Evolutionary conservation across 2,797 vertebrate genomes (phyloP), one percentile per base, ranked within the genome.

Genomic region (Aphelocoma californica): DNA sequence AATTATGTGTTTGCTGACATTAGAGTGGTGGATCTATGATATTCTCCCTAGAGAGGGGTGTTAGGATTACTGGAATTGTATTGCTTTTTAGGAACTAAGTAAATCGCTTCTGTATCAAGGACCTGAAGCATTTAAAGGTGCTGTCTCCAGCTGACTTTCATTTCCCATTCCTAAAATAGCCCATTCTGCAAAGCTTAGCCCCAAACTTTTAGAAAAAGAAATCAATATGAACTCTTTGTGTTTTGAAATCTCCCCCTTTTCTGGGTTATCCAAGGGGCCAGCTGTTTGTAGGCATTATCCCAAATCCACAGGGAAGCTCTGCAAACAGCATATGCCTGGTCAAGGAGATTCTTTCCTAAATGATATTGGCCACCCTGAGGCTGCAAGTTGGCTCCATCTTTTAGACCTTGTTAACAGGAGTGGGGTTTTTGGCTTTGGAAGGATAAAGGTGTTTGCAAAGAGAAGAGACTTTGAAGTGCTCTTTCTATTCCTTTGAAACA

Each of bases 1-100:
- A 95, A 82, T 96, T 95, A 88, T 89, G 86, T 96, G 86, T 96
- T 96, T 95, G 91, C 94, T 94, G 95, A 91, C 86, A 94, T 92
- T 65, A 93, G 71, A 93, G 50, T 48, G 88, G 32, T 91, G 88
- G 1, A 75, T 87, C 95, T 92, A 31, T 86, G 81, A 56, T 62
- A 64, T 69, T 93, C 87, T 86, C 69, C 74, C 82, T 28, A 18
- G 61, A 93, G 50, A 56, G n/a, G 65, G 57, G 19, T 86, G 87
- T 93, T 94, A 88, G 80, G 91, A 86, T 95, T 95, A 88, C 65
- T 94, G 79, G 45, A 92, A 81, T 82, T 90, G 82, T 93, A 93
- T 86, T 95, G 74, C 88, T 90, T 95, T 95, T 90, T 60, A 90
- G 88, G 83, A 90, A 95, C 93, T 97, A 44, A 92, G 65, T 91